These are phyloP conservation scores for Muscidifurax raptorellus DNA, from an alignment of 1,140 invertebrate genomes.

Conservation along the genomic window DNA sequence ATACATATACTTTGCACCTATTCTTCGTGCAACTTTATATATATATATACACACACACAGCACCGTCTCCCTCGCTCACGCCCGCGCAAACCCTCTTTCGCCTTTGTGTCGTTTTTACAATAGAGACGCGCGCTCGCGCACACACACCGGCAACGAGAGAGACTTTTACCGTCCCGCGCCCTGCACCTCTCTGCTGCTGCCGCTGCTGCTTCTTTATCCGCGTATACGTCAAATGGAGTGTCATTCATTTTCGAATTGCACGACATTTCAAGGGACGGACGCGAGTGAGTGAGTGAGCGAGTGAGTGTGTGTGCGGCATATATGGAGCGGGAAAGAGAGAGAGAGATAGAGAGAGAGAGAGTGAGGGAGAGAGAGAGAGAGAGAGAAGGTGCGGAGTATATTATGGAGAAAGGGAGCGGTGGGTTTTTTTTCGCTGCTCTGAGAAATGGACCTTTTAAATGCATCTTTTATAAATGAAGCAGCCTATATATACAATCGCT, in stretches of 20 bases:
- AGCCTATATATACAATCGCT: neutral
- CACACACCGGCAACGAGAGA: slow-evolving; percentile 5
- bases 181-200: neutral
- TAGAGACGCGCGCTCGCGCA: slow-evolving; percentile 50
- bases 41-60: neutral
- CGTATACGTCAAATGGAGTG: slow-evolving; percentile 58
- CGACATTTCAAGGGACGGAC: slow-evolving; percentile 53
- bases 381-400: slow-evolving; percentile 16
- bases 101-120: slow-evolving; percentile 67
- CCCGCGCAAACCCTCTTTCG: slow-evolving; percentile 37
- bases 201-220: slow-evolving; percentile 45
- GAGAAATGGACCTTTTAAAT: slow-evolving; percentile 31
- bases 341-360: slow-evolving; percentile 35
- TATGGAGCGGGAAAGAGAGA: slow-evolving; percentile 18
- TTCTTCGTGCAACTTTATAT: neutral
- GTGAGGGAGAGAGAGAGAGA: slow-evolving; percentile 29
- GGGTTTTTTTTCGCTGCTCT: slow-evolving; percentile 5
- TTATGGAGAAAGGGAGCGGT: slow-evolving; percentile 27
- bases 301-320: no score
- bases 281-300: slow-evolving; percentile 41
- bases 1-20: neutral
- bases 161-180: slow-evolving; percentile 38
- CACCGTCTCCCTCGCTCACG: slow-evolving; percentile 14
- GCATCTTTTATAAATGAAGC: neutral
- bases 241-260: slow-evolving; percentile 61